Base-by-base conservation (phyloP, 2,888 invertebrate genomes). In the Agrotis puta region DNA sequence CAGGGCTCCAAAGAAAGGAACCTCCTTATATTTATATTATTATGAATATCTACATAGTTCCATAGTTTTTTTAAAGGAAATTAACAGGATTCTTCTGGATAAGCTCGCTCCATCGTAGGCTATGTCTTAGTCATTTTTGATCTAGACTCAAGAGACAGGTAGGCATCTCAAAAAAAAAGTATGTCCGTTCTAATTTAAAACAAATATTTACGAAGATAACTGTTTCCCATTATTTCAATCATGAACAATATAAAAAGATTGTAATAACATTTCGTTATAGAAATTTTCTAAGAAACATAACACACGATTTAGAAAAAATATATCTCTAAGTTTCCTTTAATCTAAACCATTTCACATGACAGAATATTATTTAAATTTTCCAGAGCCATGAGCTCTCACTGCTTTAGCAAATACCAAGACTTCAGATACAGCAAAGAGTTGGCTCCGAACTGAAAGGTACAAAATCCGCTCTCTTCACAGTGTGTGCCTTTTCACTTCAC, bases 401-500 rank as follows among this genome's bases (percentile, higher is more conserved):
- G 81, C 67, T 67, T 71, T 14, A 48, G 47, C 71, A 79, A 79
- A 77, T 63, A 81, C 79, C 71, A 79, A 64, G 77, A 71, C 33
- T 68, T 70, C 71, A 77, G 71, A 62, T 54, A 68, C 77, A 62
- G 70, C 45, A 77, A 81, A 77, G 70, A 77, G 79, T 70, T 81
- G 59, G 33, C 81, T 77, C 61, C 43, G 50, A 64, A 57, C 58
- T 77, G 64, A 70, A 81, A 76, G 54, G 78, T 71, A 81, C 64
- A 57, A 79, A 79, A 81, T 77, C 77, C 70, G 77, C 77, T 77
- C 67, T 54, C 61, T 76, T 70, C 70, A 51, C 58, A 64, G 67
- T 81, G 66, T 79, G 70, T 79, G 81, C 78, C 77, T 70, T 79
- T 79, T 79, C 81, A 77, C 79, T 79, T 81, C 81, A 79, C 81